Base-by-base conservation (phyloP, 2,888 invertebrate genomes). In the Drosophila tripunctata region DNA sequence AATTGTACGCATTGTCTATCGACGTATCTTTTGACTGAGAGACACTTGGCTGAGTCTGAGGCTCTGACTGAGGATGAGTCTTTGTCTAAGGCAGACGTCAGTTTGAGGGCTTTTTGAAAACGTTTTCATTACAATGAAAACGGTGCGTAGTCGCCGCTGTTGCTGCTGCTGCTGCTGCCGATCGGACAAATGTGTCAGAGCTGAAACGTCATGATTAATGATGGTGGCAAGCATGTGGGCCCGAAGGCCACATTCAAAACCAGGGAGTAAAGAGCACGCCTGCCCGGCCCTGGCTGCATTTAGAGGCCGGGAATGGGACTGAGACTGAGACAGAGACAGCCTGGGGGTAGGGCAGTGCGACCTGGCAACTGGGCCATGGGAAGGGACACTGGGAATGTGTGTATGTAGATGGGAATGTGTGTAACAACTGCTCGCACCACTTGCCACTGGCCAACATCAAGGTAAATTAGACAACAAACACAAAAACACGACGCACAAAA, bases 181-280 rank as follows among this genome's bases (percentile, higher is more conserved):
- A 89, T 88, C 89, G 89, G 83, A 83, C 83, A 85, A 89, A 89
- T 89, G 90, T 91, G 83, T 88, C 88, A 84, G 83, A 87, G 88
- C 83, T 84, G 89, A 89, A 88, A 89, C 81, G 86, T 87, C 87
- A 89, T 90, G 90, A 90, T 90, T 90, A 90, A 90, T 90, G 90
- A 91, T 90, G 81, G 66, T 72, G 76, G 77, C 76, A 71, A 71
- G 87, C 90, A 90, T 90, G 89, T 89, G 89, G 88, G 88, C 82
- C 75, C 77, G 81, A 77, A 80, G 65, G 81, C 81, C 62, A 38
- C 52, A 58, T 52, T 67, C 61, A 52, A 54, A 64, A n/a, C 56
- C 24, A 24, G 54, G 15, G 51, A 54, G 54, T 43, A 40, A 40
- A 27, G n/a, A 43, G 61, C 68, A 67, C 77, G 72, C 73, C 84